A percentile compares a stretch with the other conserved stretches of the same genome.
Conservation (phyloP, 1,140 invertebrate genomes). For the Lordiphosa collinella region DNA sequence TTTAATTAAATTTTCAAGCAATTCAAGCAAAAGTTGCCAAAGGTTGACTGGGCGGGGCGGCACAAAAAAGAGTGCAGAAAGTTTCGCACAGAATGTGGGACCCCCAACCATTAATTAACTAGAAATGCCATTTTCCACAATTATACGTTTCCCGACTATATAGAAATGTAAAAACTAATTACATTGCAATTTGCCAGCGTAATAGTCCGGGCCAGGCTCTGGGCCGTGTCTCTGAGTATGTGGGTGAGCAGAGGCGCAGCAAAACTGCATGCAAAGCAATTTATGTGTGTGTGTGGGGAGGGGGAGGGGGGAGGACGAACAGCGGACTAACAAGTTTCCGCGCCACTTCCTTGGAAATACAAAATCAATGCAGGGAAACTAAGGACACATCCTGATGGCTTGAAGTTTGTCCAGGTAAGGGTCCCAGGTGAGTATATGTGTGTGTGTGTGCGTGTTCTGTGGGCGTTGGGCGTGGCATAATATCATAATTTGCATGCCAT, state of each 20-base stretch:
- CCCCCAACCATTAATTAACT: constrained; percentile 70
- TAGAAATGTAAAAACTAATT: constrained; percentile 78
- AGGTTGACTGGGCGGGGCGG: constrained; percentile 43
- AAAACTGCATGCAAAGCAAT: constrained; percentile 73
- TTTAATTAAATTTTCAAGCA: constrained; percentile 74
- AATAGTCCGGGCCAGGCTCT: constrained; percentile 51
- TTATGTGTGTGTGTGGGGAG: constrained; percentile 25
- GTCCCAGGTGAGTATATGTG: not conserved
- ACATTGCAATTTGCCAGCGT: constrained; percentile 77
- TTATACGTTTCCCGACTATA: constrained; percentile 73
- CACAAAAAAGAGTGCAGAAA: constrained; percentile 48
- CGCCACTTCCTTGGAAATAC: constrained; percentile 71
- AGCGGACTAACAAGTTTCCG: constrained; percentile 67
- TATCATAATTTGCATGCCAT: constrained; percentile 66
- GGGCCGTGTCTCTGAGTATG: constrained; percentile 15
- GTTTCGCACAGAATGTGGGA: constrained; percentile 22
- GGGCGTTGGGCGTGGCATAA: constrained; percentile 30
- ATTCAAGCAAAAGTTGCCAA: constrained; percentile 51
- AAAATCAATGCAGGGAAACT: constrained; percentile 67
- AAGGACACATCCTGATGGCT: constrained; percentile 59
- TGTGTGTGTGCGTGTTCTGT: constrained; percentile 10
- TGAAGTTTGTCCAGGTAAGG: constrained; percentile 44
- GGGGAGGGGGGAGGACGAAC: constrained; percentile 5
- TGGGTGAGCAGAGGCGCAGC: constrained; percentile 8
- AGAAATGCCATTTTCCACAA: constrained; percentile 77